Evolutionary conservation across 2,113 vertebrate species (phyloP).

Genomic region (Ploceus nigricollis): DNA sequence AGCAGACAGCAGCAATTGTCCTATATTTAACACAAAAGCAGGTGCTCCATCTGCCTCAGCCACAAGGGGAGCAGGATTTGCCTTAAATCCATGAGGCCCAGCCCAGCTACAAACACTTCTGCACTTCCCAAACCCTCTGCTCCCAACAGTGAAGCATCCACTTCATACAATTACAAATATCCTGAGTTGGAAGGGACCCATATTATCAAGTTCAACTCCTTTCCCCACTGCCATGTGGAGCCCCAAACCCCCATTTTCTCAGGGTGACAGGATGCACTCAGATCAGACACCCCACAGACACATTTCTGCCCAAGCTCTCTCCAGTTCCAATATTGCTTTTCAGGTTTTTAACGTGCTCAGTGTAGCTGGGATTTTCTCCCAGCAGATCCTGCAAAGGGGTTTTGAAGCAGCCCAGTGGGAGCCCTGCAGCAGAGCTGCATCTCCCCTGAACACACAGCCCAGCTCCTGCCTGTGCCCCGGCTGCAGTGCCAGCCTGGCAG

Average conservation of each 20-base stretch:
- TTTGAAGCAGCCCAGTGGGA: background rate
- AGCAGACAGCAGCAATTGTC: background rate
- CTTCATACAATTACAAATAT: background rate
- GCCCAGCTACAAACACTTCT: background rate
- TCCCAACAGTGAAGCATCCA: background rate
- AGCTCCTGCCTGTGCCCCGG: background rate
- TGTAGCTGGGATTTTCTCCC: background rate
- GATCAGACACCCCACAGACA: background rate
- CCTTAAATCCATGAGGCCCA: background rate
- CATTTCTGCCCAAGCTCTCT: background rate
- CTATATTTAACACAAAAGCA: background rate
- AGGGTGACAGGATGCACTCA: background rate
- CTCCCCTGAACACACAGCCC: too few species aligned
- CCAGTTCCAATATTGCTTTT: background rate
- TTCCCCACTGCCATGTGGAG: background rate
- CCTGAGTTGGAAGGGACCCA: background rate
- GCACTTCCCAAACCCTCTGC: background rate
- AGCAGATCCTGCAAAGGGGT: background rate
- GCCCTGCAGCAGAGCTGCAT: background rate
- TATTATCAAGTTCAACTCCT: background rate
- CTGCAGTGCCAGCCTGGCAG: background rate
- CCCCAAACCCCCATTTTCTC: background rate
- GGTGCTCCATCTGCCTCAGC: background rate
- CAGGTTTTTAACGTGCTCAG: accelerated
- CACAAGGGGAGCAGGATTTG: background rate